A percentile compares a stretch with the other conserved stretches of the same genome.
Evolutionary conservation across 2,797 vertebrate species (phyloP).

Genomic region (Smutsia gigantea): DNA sequence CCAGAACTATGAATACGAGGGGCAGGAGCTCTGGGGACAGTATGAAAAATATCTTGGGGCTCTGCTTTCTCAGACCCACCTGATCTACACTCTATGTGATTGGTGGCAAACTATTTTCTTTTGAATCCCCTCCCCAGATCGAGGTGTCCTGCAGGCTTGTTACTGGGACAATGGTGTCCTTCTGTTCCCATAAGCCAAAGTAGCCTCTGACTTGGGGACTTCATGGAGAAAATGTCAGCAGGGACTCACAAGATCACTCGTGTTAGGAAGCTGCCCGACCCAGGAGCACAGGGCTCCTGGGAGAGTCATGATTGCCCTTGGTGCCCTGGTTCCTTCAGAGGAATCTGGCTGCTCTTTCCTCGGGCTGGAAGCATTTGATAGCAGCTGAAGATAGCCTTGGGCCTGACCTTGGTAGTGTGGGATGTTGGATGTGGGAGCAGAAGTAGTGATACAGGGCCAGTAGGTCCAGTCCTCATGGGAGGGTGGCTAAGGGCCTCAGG

Average conservation of each 20-base stretch:
- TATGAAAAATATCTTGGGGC: not conserved
- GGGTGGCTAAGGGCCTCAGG: not conserved
- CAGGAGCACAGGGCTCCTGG: not conserved
- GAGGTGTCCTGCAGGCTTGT: not conserved
- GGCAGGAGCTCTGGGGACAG: not conserved
- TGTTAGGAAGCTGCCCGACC: not conserved
- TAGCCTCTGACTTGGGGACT: not conserved
- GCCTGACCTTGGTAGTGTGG: not conserved
- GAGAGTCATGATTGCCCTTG: not conserved
- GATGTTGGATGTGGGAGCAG: not conserved
- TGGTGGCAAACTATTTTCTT: conserved; percentile 3
- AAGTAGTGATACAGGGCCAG: not conserved
- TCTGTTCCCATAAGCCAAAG: not conserved
- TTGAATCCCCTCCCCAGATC: not conserved
- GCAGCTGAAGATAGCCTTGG: not conserved
- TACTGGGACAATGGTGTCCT: not conserved
- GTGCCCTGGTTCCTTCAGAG: not conserved
- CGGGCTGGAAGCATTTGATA: not conserved
- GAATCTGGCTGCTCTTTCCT: not conserved
- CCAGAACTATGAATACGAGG: not conserved
- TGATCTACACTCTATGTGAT: not conserved
- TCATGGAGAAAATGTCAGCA: not conserved
- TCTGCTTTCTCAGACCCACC: not conserved
- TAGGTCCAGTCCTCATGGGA: not conserved
- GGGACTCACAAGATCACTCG: not conserved